Base-by-base conservation (phyloP, 2,113 vertebrate species). In the Gorsachius goisagi region DNA sequence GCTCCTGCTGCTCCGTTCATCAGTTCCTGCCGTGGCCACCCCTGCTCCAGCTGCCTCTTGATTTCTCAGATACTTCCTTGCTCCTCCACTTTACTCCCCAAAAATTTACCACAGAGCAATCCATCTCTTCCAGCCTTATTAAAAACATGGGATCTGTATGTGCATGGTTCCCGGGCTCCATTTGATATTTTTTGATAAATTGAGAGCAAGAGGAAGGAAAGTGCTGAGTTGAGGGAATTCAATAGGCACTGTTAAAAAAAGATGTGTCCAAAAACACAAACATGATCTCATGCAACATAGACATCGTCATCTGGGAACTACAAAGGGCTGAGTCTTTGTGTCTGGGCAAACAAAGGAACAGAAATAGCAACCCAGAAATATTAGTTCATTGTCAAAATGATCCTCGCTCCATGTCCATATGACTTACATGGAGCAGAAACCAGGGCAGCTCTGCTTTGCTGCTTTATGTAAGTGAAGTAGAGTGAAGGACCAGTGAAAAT, bases 281-380 rank as follows among this genome's bases (percentile, higher is more conserved):
- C 37, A 75, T 93, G 92, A 94, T 67, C 92, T 97, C 94, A 92
- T 88, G 32, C 76, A 90, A 86, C 58, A 14, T 4, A 37, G 86
- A 63, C 53, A 19, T 73, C 88, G 87, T 91, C 74, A 93, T 89
- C 37, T 83, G 78, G 72, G 74, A 95, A 27, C 55, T 85, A 63
- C 89, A 92, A 90, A 92, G 76, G 95, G 47, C 82, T 68, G 45
- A 73, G 58, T 92, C 85, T 96, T 78, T 93, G 89, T 91, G 86
- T 71, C 91, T 88, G 59, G 88, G 73, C 93, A 93, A 96, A 97
- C 86, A 96, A 94, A 97, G 33, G 49, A 62, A 83, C 81, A 95
- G 86, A 95, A 96, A 95, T 93, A 95, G 91, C 85, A 88, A 67
- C 37, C 45, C 85, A 85, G 79, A 97, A 89, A 88, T 88, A 86